Percentiles rank a stretch among this genome's conserved stretches.
Conservation (phyloP, 2,888 invertebrate species). For the Sarcophaga carnaria region DNA sequence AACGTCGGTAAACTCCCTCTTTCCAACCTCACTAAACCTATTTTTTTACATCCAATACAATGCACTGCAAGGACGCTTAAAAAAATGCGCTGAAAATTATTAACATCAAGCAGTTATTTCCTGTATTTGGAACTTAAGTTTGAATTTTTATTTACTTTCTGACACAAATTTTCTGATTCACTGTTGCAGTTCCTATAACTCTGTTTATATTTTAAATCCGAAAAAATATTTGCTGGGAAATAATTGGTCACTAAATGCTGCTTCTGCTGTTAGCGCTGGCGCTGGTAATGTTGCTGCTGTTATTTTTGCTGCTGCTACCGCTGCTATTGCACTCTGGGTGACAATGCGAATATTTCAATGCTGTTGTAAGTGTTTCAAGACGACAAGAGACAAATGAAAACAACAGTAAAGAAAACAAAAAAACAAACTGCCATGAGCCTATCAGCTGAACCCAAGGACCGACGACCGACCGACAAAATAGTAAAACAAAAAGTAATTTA, state of each 20-base stretch:
- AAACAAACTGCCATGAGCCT: neutral
- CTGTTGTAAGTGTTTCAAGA: constrained; percentile 11
- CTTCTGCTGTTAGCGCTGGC: neutral
- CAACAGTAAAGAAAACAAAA: neutral
- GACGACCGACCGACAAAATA: constrained; percentile 13
- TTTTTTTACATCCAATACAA: too few relatives aligned
- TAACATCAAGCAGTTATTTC: too few relatives aligned
- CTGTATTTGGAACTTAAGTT: too few relatives aligned
- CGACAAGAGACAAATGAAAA: constrained; percentile 4
- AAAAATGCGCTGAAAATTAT: too few relatives aligned
- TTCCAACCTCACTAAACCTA: too few relatives aligned
- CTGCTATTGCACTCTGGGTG: constrained; percentile 10
- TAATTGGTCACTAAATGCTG: constrained; percentile 26
- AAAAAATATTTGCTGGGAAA: constrained; percentile 20
- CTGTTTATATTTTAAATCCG: too few relatives aligned
- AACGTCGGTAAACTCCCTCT: too few relatives aligned
- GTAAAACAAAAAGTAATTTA: constrained; percentile 37
- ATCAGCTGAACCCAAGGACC: neutral
- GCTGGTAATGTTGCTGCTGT: neutral
- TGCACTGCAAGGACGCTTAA: too few relatives aligned
- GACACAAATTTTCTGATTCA: too few relatives aligned
- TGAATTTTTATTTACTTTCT: too few relatives aligned
- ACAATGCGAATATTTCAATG: constrained; percentile 12
- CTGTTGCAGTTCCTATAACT: too few relatives aligned
- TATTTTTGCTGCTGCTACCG: neutral